Base-by-base conservation (phyloP, 1,140 invertebrate genomes). In the Drosophila malerkotliana region DNA sequence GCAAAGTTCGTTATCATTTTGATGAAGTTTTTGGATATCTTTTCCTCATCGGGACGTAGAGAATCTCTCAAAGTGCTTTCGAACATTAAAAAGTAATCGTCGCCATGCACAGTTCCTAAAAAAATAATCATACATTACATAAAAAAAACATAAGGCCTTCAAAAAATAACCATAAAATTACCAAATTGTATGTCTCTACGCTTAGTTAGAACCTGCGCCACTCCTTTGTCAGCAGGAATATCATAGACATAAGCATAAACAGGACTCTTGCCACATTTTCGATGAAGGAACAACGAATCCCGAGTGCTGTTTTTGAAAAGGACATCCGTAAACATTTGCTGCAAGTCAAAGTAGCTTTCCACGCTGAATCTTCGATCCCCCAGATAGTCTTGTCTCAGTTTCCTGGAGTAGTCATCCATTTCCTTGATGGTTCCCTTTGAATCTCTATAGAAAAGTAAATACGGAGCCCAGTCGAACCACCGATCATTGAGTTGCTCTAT, bases 21-120 rank as follows among this genome's bases (percentile, higher is more conserved):
- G 3, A 84, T 37, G 7, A 85, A 80, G 12, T 83, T 83, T 7
- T 47, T 45, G 0, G 66, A 79, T 8, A 80, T 71, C 0, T 21
- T 26, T 37, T 68, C 1, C 34, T 85, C 81, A 62, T 83, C 77
- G 9, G 64, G 24, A 32, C 58, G 58, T 8, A 53, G 24, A 9
- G 34, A 2, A 26, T 47, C 44, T 9, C 54, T 9, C 2, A 34
- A 18, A 1, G 9, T 1, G 58, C 58, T 71, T 44, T 32, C 47
- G 12, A 87, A 72, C 3, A 87, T 84, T 41, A 87, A 53, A 48
- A 72, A 78, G 34, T 69, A 78, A n/a, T 87, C 82, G 37, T 87
- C 82, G 12, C 74, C 74, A 61, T 87, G 82, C 0, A 69, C 64
- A 15, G 82, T 87, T 37, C 82, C 82, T 87, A 3, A 12, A 37